These are phyloP conservation scores for Lasioglossum baleicum DNA, from an alignment of 1,140 invertebrate species.

Conservation along the genomic window DNA sequence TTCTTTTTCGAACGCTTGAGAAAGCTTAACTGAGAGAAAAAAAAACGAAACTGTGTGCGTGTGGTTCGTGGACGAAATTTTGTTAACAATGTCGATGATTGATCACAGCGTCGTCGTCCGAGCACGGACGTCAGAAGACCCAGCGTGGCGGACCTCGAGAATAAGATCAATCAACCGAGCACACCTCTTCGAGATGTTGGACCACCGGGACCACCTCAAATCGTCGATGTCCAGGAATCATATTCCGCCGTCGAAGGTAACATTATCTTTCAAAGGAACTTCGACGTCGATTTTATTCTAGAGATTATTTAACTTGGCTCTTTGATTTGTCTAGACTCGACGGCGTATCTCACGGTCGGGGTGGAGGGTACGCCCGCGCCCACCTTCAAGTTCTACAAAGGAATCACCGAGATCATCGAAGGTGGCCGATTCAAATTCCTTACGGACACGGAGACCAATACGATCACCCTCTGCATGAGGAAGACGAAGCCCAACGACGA, in stretches of 20 bases:
- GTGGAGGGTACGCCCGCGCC: slow-evolving; percentile 96
- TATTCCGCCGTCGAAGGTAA: slow-evolving; percentile 95
- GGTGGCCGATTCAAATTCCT: slow-evolving; percentile 95
- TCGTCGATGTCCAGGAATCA: slow-evolving; percentile 93
- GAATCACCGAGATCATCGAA: slow-evolving; percentile 92
- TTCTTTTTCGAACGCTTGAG: slow-evolving; percentile 40
- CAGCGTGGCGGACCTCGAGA: slow-evolving; percentile 93
- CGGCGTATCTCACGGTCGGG: slow-evolving; percentile 91
- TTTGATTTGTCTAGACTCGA: slow-evolving; percentile 85
- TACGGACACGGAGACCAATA: slow-evolving; percentile 93
- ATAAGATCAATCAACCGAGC: slow-evolving; percentile 94
- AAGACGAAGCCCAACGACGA: slow-evolving; percentile 98
- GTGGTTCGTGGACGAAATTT: not conserved
- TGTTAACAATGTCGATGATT: slow-evolving; percentile 8
- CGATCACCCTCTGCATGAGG: slow-evolving; percentile 95
- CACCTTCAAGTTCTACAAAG: slow-evolving; percentile 97
- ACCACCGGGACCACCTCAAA: slow-evolving; percentile 89
- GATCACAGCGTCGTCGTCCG: slow-evolving; percentile 87
- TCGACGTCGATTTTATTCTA: too few species aligned
- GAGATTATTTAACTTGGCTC: too few species aligned
- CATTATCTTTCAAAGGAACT: too few species aligned
- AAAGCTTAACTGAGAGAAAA: not conserved
- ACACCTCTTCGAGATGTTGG: slow-evolving; percentile 90
- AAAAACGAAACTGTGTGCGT: not conserved
- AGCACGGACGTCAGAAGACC: slow-evolving; percentile 91